Base-by-base conservation (phyloP, 1,140 invertebrate genomes). In the Magallana ariakensis region DNA sequence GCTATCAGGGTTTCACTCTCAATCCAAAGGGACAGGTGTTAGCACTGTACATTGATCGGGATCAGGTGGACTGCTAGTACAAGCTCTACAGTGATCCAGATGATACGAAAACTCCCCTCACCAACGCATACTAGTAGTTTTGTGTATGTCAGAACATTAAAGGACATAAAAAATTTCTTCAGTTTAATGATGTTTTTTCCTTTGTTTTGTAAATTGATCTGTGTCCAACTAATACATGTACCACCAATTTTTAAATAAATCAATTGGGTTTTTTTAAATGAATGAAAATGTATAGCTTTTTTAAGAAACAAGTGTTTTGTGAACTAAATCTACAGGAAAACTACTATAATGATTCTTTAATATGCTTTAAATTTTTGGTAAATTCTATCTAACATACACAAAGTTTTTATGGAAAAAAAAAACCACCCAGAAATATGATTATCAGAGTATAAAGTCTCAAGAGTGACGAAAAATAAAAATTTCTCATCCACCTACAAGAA, bases 401-500 rank as follows among this genome's bases (percentile, higher is more conserved):
- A 75, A 75, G 66, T 26, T 46, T 46, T 46, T 46, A 4, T 4
- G 2, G 33, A 5, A 75, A 33, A 75, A 75, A 22, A 33, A 22
- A n/a, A n/a, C n/a, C 66, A 33, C 19, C 19, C 19, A 75, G 22
- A 26, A 75, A 33, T 19, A 75, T 11, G 13, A 75, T 26, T 75
- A 33, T 75, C 66, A 75, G 66, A 75, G 66, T 26, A 26, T 75
- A 75, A 19, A 75, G 22, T 75, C 66, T 54, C 10, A 82, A 46
- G n/a, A 82, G 80, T 82, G 46, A 82, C 80, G 19, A 56, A 82
- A 82, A 19, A 54, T 55, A 55, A 55, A 54, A 55, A 22, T 82
- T 82, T 54, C 54, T 55, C 54, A 60, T 75, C 82, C 60, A 87
- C 89, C 26, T 91, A 91, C 90, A 80, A 91, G 87, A 15, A 91